phyloP scores from a whole-genome alignment of 2,797 vertebrate species.

The Chelmon rostratus region DNA sequence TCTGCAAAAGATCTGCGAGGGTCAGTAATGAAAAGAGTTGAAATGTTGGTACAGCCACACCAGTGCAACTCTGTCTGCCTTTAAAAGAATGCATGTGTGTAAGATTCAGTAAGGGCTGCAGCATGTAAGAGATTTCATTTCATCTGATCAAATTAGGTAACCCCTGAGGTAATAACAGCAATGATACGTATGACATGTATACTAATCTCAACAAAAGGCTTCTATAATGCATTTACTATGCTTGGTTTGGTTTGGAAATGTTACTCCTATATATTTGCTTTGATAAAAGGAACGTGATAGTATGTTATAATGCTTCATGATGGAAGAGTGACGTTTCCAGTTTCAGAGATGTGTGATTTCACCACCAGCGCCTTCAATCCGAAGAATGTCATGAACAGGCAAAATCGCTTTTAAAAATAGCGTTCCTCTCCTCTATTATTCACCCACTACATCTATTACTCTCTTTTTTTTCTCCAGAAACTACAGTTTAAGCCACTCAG shows the following conservation, averaged over 20 bases:
- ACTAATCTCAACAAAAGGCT: background rate
- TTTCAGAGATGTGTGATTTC: background rate
- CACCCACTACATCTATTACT: slow-evolving; percentile 13
- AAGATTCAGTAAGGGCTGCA: background rate
- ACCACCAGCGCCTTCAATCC: background rate
- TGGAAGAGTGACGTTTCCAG: background rate
- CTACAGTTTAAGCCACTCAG: slow-evolving; percentile 37
- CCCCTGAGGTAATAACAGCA: slow-evolving; percentile 1
- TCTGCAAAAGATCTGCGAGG: slow-evolving; percentile 24
- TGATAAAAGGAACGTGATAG: background rate
- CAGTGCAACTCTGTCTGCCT: background rate
- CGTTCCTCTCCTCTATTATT: slow-evolving; percentile 40
- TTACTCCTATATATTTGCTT: background rate
- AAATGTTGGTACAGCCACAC: background rate
- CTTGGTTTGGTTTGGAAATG: background rate
- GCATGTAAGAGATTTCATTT: background rate
- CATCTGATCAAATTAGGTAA: slow-evolving; percentile 23
- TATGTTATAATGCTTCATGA: background rate
- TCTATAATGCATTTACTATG: background rate
- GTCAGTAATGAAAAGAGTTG: background rate
- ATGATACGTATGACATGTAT: background rate
- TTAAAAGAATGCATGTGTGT: background rate
- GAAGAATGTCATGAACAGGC: slow-evolving; percentile 16
- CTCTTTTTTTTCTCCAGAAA: slow-evolving; percentile 23
- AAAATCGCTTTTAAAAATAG: slow-evolving; percentile 41